Evolutionary conservation across 2,113 vertebrate genomes (phyloP).

Genomic region (Eurypyga helias): DNA sequence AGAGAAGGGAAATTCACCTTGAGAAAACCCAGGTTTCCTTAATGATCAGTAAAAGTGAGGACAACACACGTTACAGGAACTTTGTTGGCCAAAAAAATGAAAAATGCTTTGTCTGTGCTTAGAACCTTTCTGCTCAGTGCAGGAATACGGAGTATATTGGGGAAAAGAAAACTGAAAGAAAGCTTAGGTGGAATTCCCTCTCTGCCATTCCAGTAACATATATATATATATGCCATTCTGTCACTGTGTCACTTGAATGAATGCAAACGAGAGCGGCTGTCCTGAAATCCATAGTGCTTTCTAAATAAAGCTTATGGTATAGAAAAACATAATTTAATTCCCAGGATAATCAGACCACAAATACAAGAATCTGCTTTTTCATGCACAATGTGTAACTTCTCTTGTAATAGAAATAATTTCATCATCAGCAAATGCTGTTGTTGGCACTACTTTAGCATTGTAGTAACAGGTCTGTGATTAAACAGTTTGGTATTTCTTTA

Average conservation of each 20-base stretch:
- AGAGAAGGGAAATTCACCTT: conserved; percentile 30
- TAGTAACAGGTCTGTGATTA: background rate
- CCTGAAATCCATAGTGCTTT: background rate
- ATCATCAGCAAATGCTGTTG: background rate
- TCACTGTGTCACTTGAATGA: background rate
- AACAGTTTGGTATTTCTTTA: background rate
- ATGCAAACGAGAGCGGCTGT: background rate
- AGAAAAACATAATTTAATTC: background rate
- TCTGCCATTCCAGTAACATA: background rate
- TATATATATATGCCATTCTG: background rate
- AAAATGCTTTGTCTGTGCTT: background rate
- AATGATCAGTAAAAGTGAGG: background rate
- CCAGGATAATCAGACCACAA: background rate
- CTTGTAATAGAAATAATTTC: background rate
- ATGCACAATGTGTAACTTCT: background rate
- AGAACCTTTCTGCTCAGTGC: background rate
- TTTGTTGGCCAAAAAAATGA: background rate
- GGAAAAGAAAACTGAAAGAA: background rate
- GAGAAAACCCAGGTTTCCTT: conserved; percentile 32
- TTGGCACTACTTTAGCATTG: background rate
- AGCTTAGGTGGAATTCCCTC: background rate
- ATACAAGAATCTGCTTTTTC: background rate
- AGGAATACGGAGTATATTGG: background rate
- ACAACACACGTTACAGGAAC: background rate
- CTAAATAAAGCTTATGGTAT: background rate